phyloP scores from a whole-genome alignment of 2,797 vertebrate species.

The Momotus momota region DNA sequence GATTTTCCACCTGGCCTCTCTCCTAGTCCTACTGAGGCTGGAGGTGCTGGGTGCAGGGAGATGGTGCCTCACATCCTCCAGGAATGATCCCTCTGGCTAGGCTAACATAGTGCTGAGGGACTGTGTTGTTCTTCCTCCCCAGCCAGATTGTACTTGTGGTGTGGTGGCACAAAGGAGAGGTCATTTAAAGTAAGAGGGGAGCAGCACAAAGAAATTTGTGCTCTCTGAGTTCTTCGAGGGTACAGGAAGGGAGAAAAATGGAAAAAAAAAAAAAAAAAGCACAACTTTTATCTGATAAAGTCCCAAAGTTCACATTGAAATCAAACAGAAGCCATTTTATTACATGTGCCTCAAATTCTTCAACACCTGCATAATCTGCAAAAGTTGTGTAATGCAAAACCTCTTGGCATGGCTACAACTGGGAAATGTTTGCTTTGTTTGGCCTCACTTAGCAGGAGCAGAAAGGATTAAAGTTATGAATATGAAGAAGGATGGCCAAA shows the following conservation, averaged over 20 bases:
- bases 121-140: background rate
- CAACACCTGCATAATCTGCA: background rate
- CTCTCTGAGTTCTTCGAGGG: background rate
- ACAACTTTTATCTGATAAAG: background rate
- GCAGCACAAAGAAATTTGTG: background rate
- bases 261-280: background rate
- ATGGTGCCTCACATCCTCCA: background rate
- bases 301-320: background rate
- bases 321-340: background rate
- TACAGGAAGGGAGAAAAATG: background rate
- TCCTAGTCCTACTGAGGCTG: background rate
- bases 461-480: conserved; percentile 21
- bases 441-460: background rate
- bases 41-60: background rate
- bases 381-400: background rate
- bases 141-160: background rate
- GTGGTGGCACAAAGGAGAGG: background rate
- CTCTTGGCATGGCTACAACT: background rate
- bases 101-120: background rate
- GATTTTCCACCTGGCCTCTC: background rate
- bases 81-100: background rate
- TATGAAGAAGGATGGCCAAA: conserved; percentile 8
- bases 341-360: background rate
- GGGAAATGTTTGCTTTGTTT: conserved; percentile 15
- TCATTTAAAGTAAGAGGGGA: background rate